Evolutionary conservation across 1,140 invertebrate genomes (phyloP), one percentile per base, ranked within the genome.

Genomic region (Danaus melanippus): DNA sequence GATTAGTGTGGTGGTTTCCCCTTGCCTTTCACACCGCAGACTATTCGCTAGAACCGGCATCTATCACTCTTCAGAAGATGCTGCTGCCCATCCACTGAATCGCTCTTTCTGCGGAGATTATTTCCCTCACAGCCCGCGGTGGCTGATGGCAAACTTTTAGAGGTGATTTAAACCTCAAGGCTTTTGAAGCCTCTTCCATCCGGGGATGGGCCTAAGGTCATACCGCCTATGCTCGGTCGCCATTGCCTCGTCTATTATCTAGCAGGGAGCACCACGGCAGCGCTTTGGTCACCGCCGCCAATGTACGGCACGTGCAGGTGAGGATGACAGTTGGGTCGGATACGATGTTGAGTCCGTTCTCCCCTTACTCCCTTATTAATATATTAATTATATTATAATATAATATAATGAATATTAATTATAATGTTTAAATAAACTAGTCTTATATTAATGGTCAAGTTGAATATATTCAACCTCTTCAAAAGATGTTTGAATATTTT

Each of bases 361-460:
- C 47, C 47, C 47, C 47, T 32, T 49, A 49, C 47, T 49, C 47
- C 47, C 46, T 21, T 40, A n/a, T n/a, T n/a, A n/a, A 46, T n/a
- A n/a, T n/a, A n/a, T n/a, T n/a, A n/a, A n/a, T n/a, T n/a, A n/a
- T n/a, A n/a, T n/a, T n/a, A n/a, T n/a, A n/a, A n/a, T n/a, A n/a
- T n/a, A n/a, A n/a, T n/a, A n/a, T n/a, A n/a, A n/a, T n/a, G n/a
- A n/a, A n/a, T n/a, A n/a, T n/a, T n/a, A n/a, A n/a, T n/a, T n/a
- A n/a, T n/a, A n/a, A n/a, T n/a, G n/a, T n/a, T n/a, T n/a, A n/a
- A n/a, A n/a, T n/a, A n/a, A n/a, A n/a, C n/a, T n/a, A n/a, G n/a
- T n/a, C n/a, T n/a, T n/a, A n/a, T n/a, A n/a, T n/a, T n/a, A n/a
- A n/a, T n/a, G n/a, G n/a, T n/a, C n/a, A n/a, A n/a, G n/a, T n/a